Evolutionary conservation across 1,140 invertebrate genomes (phyloP).

Genomic region (Eciton burchellii): DNA sequence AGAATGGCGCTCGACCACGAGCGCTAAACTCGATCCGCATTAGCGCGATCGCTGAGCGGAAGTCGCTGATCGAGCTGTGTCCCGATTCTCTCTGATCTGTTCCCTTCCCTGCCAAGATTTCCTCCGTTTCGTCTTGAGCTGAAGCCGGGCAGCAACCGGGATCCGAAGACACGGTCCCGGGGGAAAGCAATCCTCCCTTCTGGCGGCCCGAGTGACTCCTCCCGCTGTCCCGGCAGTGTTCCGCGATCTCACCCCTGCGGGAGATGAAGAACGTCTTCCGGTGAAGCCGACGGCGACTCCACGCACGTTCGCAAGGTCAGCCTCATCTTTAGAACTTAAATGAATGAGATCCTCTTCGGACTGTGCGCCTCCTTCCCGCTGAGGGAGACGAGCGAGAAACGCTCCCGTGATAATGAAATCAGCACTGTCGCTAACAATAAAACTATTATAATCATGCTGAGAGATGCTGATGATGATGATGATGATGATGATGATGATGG

Average conservation of each 20-base stretch:
- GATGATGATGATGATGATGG: constrained; percentile 46
- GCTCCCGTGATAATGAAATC: constrained; percentile 9
- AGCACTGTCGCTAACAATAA: constrained; percentile 30
- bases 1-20: background rate
- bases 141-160: constrained; percentile 41
- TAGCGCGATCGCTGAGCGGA: constrained; percentile 1
- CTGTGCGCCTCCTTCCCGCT: constrained; percentile 18
- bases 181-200: constrained; percentile 27
- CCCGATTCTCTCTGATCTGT: background rate
- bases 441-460: constrained; percentile 32
- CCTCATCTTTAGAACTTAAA: constrained; percentile 37
- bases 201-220: constrained; percentile 16
- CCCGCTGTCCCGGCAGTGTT: constrained; percentile 24
- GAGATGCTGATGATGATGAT: constrained; percentile 5
- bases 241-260: constrained; percentile 55
- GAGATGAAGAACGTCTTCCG: constrained; percentile 13
- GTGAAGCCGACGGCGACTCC: constrained; percentile 10
- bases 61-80: constrained; percentile 45
- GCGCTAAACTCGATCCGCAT: background rate
- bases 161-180: constrained; percentile 28
- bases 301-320: constrained; percentile 69
- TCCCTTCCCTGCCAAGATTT: background rate
- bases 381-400: constrained; percentile 6
- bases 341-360: constrained; percentile 34
- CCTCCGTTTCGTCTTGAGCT: constrained; percentile 11